Evolutionary conservation across 2,113 vertebrate genomes (phyloP), one percentile per base, ranked within the genome.

Genomic region (Thamnaconus septentrionalis): DNA sequence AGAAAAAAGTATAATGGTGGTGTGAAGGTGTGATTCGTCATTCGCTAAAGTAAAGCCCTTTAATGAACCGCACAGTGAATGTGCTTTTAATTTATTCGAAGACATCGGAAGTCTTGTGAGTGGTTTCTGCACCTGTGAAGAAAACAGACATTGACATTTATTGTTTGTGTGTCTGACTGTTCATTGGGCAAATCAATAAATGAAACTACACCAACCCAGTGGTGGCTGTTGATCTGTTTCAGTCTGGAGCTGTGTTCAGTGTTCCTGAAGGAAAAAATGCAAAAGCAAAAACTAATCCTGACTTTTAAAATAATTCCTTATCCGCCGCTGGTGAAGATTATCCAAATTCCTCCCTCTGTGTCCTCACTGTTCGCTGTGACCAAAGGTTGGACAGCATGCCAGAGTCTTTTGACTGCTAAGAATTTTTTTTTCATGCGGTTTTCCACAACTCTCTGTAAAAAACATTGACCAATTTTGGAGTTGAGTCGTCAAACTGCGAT

Each of bases 111-210:
- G 12, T 70, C 59, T 50, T 49, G 31, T 64, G 64, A 64, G 63
- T 70, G 73, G 56, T 76, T 76, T 61, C 47, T 54, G 59, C 69
- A 54, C 63, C 66, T 74, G 59, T 78, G 75, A 87, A 62, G 31
- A 70, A 64, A 56, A 31, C 18, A 31, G 46, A 67, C 18, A 62
- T 41, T 31, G 18, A 49, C 56, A 57, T 18, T 8, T 66, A 64
- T 63, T 83, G 63, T 81, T 63, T 53, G 50, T 80, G 39, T 73
- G 65, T 82, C 51, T 87, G 66, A 81, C 71, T 83, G 68, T 76
- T 78, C 64, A 60, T 74, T 62, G 58, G 61, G 57, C 58, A 51
- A 65, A 63, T 82, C 60, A 92, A 91, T 91, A 90, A 92, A 93
- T 76, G n/a, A 68, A 69, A 71, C 67, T 61, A 61, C 68, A 84